These are phyloP conservation scores for Actinia tenebrosa DNA, from an alignment of 64 coral and sea anemone species.

Conservation along the genomic window DNA sequence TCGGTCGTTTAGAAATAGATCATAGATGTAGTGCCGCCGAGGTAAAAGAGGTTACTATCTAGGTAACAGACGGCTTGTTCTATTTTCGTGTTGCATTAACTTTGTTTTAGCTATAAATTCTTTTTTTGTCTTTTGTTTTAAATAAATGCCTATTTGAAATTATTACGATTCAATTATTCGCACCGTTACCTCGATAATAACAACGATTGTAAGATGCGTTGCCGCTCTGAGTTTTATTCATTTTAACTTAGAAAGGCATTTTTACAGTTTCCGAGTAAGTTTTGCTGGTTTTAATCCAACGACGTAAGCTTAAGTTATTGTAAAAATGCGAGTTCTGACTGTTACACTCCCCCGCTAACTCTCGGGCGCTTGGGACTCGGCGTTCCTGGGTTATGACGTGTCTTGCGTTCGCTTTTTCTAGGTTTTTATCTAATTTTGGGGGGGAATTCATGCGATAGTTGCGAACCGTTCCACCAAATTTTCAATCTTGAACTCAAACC, in stretches of 20 bases:
- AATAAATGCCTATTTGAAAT: no score
- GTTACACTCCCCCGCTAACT: constrained; percentile 4
- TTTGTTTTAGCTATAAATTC: no score
- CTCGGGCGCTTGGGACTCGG: not conserved
- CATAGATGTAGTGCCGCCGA: no score
- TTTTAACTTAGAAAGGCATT: not conserved
- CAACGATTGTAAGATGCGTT: not conserved
- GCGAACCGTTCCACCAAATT: not conserved
- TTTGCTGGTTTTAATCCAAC: not conserved
- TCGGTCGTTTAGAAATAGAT: no score
- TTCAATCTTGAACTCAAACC: not conserved
- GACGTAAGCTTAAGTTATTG: not conserved
- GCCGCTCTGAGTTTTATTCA: not conserved
- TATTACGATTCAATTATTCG: no score
- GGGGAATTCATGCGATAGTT: not conserved
- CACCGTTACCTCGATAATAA: not conserved
- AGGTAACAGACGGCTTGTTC: not conserved
- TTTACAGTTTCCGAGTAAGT: not conserved
- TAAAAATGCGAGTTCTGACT: not conserved
- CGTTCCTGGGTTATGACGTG: constrained; percentile 3
- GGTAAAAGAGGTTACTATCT: no score
- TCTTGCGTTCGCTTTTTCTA: not conserved
- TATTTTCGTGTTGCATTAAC: not conserved
- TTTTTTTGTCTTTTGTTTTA: no score
- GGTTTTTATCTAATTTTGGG: not conserved